A percentile compares a stretch with the other conserved stretches of the same genome.
These are phyloP conservation scores for Ditylenchus weischeri DNA, from an alignment of 2,888 invertebrate genomes.

Conservation along the genomic window DNA sequence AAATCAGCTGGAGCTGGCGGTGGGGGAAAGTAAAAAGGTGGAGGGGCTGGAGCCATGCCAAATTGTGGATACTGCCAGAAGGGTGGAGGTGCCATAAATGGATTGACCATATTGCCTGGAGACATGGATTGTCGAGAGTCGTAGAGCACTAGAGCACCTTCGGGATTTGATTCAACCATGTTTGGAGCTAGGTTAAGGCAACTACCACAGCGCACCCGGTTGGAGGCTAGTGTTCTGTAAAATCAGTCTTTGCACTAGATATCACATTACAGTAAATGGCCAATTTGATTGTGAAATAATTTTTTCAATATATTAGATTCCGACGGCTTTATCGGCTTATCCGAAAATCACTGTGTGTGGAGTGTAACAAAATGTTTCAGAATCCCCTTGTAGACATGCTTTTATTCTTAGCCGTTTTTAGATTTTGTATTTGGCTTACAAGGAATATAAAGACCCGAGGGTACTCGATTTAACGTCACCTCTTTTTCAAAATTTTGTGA, in stretches of 20 bases:
- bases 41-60: conserved; percentile 9
- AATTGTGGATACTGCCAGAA: conserved; percentile 3
- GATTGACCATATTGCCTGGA: not conserved
- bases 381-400: too few relatives aligned
- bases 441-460: too few relatives aligned
- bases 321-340: too few relatives aligned
- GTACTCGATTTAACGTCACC: too few relatives aligned
- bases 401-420: too few relatives aligned
- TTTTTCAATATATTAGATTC: too few relatives aligned
- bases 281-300: too few relatives aligned
- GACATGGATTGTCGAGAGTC: conserved; percentile 4
- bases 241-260: not conserved
- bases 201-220: conserved; percentile 11
- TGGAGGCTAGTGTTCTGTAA: conserved; percentile 1
- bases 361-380: too few relatives aligned
- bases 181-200: conserved; percentile 11
- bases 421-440: too few relatives aligned
- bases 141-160: conserved; percentile 11
- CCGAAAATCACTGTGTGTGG: too few relatives aligned
- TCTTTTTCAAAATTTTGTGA: too few relatives aligned
- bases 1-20: conserved; percentile 9
- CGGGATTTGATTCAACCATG: not conserved
- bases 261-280: too few relatives aligned
- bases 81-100: conserved; percentile 4
- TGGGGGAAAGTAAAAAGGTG: conserved; percentile 2